These are phyloP conservation scores for Alethe castanea DNA, from an alignment of 2,113 vertebrate genomes.

Conservation along the genomic window DNA sequence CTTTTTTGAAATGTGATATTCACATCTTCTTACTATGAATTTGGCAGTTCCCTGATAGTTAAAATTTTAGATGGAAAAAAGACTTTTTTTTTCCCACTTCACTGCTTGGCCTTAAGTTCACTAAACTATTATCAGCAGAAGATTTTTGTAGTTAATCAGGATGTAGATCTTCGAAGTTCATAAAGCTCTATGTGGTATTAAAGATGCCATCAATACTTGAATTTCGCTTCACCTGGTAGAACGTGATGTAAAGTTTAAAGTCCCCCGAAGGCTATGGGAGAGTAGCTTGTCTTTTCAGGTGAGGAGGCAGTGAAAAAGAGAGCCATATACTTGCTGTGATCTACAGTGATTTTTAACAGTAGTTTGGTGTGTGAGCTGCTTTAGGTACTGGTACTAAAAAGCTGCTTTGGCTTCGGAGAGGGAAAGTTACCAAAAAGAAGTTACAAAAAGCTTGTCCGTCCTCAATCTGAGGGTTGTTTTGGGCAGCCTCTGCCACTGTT, in stretches of 20 bases:
- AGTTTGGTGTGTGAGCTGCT: neutral
- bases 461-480: neutral
- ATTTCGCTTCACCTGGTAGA: neutral
- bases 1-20: neutral
- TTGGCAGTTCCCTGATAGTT: neutral
- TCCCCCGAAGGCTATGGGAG: neutral
- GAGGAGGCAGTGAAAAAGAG: neutral
- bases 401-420: neutral
- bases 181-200: neutral
- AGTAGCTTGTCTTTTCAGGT: neutral
- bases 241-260: neutral
- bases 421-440: neutral
- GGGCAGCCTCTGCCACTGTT: neutral
- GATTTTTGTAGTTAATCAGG: neutral
- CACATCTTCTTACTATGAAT: neutral
- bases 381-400: neutral
- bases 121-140: neutral
- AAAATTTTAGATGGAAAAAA: neutral
- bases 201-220: neutral
- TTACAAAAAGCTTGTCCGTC: neutral
- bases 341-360: neutral
- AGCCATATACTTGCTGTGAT: neutral
- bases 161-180: neutral
- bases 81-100: accelerated
- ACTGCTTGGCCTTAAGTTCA: neutral